phyloP scores from a whole-genome alignment of 2,888 invertebrate genomes.

The Conistra vaccinii region DNA sequence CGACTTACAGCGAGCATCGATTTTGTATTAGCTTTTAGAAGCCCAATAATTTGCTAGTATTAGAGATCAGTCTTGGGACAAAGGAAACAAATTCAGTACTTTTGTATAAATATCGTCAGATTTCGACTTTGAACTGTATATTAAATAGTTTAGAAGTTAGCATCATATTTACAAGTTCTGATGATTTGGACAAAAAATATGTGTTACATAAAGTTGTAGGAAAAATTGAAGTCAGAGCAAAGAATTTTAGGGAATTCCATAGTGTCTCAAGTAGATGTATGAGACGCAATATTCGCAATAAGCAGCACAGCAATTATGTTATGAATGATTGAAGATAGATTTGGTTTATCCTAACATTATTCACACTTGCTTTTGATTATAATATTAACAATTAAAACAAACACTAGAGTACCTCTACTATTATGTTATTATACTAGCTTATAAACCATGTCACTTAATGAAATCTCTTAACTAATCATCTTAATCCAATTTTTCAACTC shows the following conservation, averaged over 20 bases:
- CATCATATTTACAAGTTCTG: constrained; percentile 67
- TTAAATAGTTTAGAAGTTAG: constrained; percentile 70
- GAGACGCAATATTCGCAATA: constrained; percentile 50
- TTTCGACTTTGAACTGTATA: constrained; percentile 69
- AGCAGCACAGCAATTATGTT: constrained; percentile 45
- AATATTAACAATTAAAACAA: constrained; percentile 65
- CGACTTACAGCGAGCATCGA: constrained; percentile 66
- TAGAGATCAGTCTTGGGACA: constrained; percentile 88
- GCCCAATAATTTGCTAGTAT: constrained; percentile 80
- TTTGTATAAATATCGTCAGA: constrained; percentile 74
- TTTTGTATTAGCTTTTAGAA: constrained; percentile 68
- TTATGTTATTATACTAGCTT: constrained; percentile 64
- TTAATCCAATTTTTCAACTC: constrained; percentile 59
- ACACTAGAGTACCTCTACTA: constrained; percentile 63
- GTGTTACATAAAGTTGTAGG: constrained; percentile 47
- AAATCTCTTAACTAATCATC: constrained; percentile 62
- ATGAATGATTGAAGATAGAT: constrained; percentile 48
- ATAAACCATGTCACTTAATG: constrained; percentile 61
- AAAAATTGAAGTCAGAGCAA: constrained; percentile 55
- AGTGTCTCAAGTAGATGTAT: constrained; percentile 42
- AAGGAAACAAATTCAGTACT: constrained; percentile 83
- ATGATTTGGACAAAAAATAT: constrained; percentile 51
- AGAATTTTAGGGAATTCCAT: constrained; percentile 81
- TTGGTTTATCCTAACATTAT: constrained; percentile 58
- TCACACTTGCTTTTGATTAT: constrained; percentile 60